Percentiles rank a stretch among this genome's conserved stretches.
Conservation (phyloP, 2,797 vertebrate genomes). For the Lemur catta region DNA sequence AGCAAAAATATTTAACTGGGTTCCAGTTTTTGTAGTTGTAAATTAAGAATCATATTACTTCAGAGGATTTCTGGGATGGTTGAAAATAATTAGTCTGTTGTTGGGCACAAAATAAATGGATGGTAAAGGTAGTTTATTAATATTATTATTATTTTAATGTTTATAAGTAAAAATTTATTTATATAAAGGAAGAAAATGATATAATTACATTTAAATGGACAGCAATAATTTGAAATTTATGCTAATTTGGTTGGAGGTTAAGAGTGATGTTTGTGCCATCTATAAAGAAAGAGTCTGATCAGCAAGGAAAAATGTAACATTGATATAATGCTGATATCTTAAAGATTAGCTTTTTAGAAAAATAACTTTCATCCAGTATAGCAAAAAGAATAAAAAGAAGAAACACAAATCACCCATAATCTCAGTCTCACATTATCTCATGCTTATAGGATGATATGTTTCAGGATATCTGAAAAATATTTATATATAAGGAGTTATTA, state of each 20-base stretch:
- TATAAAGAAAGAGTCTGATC: background rate
- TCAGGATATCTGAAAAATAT: background rate
- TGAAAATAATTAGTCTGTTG: slow-evolving; percentile 10
- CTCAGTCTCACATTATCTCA: background rate
- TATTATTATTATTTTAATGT: background rate
- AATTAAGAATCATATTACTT: background rate
- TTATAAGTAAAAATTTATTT: background rate
- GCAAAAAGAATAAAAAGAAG: background rate
- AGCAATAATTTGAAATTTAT: background rate
- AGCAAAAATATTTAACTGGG: background rate
- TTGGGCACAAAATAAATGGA: background rate
- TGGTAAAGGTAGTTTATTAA: background rate
- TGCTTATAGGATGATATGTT: background rate
- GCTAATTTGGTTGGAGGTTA: background rate
- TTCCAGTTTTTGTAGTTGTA: background rate
- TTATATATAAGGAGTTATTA: background rate
- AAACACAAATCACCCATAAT: background rate
- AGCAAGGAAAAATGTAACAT: background rate
- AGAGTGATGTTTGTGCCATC: background rate
- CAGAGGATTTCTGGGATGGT: background rate
- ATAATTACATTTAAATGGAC: background rate
- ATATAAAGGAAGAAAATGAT: background rate
- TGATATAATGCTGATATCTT: background rate
- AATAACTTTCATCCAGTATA: background rate
- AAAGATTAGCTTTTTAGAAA: background rate